Evolutionary conservation across 2,888 invertebrate genomes (phyloP).

Genomic region (Eurytoma californica): DNA sequence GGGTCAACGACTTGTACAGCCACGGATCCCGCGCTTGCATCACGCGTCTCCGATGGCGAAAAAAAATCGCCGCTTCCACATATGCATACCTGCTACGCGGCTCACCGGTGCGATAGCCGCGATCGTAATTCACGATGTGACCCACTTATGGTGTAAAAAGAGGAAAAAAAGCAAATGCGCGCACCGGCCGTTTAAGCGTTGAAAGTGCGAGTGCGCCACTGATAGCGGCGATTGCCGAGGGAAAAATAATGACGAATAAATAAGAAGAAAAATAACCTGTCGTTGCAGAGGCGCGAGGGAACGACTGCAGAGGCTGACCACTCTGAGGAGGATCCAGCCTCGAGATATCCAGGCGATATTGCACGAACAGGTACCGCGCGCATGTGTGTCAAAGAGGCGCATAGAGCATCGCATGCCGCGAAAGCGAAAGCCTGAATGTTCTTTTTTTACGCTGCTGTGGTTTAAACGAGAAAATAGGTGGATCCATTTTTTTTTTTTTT

Average conservation of each 20-base stretch:
- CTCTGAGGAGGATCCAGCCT: constrained; percentile 93
- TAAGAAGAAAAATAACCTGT: constrained; percentile 3
- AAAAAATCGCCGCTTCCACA: too few species aligned
- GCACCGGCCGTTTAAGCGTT: not conserved
- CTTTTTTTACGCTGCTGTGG: too few species aligned
- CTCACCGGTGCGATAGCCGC: not conserved
- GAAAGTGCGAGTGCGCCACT: constrained; percentile 6
- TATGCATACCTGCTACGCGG: too few species aligned
- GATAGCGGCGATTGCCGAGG: not conserved
- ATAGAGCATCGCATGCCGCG: not conserved
- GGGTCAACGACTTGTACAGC: too few species aligned
- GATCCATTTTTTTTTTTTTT: too few species aligned
- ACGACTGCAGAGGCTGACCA: constrained; percentile 93
- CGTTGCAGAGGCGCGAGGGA: constrained; percentile 79
- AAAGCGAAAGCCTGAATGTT: not conserved
- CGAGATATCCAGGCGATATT: constrained; percentile 72
- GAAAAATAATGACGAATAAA: not conserved
- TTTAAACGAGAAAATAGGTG: too few species aligned
- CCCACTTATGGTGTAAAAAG: not conserved
- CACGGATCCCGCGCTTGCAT: too few species aligned
- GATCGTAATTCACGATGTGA: not conserved
- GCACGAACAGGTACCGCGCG: constrained; percentile 68
- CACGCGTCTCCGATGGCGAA: too few species aligned
- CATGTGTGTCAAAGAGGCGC: too few species aligned
- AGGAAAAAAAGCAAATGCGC: too few species aligned